Evolutionary conservation across 2,113 vertebrate genomes (phyloP).

Genomic region (Calypte anna): DNA sequence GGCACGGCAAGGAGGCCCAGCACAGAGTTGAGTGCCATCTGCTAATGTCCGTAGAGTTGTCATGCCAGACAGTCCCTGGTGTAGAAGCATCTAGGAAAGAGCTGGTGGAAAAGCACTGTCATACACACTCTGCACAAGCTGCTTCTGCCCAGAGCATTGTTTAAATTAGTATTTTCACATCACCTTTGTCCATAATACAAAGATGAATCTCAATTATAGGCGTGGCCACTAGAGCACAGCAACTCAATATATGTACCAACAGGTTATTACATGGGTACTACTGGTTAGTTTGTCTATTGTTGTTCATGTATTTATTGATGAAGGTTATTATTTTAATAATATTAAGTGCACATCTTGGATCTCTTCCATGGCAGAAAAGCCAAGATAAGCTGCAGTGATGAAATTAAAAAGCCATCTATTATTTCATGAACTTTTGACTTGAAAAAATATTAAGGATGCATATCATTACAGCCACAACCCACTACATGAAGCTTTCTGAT

Average conservation of each 20-base stretch:
- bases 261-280: neutral
- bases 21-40: too few species aligned
- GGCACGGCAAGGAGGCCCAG: too few species aligned
- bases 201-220: neutral
- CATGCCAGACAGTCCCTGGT: too few species aligned
- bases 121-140: neutral
- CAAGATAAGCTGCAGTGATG: neutral
- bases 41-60: too few species aligned
- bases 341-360: constrained; percentile 11
- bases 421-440: neutral
- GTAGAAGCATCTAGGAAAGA: too few species aligned
- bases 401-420: constrained; percentile 23
- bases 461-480: neutral
- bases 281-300: neutral
- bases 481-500: neutral
- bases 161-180: neutral
- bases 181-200: neutral
- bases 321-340: constrained; percentile 34
- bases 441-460: neutral
- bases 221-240: neutral
- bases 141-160: neutral
- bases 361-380: neutral
- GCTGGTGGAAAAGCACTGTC: too few species aligned
- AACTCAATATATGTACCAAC: neutral
- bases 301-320: neutral